Evolutionary conservation across 2,797 vertebrate species (phyloP).

Genomic region (Esox masquinongy): DNA sequence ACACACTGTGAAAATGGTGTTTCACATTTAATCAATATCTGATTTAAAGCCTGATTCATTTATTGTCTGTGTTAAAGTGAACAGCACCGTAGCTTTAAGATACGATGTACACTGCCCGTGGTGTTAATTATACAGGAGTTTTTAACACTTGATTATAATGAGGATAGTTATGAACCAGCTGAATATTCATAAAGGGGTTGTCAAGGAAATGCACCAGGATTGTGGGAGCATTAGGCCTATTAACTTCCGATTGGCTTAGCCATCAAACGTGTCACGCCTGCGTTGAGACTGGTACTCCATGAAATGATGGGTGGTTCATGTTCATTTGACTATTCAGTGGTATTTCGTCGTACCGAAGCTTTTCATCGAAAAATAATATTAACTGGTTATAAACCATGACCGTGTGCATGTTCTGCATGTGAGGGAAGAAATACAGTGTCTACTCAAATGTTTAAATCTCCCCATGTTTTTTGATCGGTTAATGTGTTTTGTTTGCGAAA

Average conservation of each 20-base stretch:
- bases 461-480: not conserved
- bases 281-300: not conserved
- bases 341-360: not conserved
- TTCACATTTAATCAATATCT: conserved; percentile 19
- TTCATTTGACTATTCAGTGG: not conserved
- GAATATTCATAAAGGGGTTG: conserved; percentile 33
- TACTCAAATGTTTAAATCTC: not conserved
- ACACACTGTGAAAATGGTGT: not conserved
- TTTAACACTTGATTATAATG: conserved; percentile 48
- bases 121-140: conserved; percentile 40
- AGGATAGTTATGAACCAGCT: conserved; percentile 44
- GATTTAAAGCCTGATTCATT: conserved; percentile 32
- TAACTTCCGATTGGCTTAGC: not conserved
- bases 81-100: conserved; percentile 1
- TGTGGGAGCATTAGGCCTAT: not conserved
- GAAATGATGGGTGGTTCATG: not conserved
- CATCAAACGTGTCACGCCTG: not conserved
- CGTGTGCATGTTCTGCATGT: not conserved
- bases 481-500: conserved; percentile 6
- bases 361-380: not conserved
- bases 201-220: not conserved
- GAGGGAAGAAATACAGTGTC: not conserved
- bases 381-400: not conserved
- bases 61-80: not conserved
- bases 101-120: conserved; percentile 26